Percentiles rank a stretch among this genome's conserved stretches.
Evolutionary conservation across 2,113 vertebrate genomes (phyloP).

Genomic region (Prochilodus magdalenae): DNA sequence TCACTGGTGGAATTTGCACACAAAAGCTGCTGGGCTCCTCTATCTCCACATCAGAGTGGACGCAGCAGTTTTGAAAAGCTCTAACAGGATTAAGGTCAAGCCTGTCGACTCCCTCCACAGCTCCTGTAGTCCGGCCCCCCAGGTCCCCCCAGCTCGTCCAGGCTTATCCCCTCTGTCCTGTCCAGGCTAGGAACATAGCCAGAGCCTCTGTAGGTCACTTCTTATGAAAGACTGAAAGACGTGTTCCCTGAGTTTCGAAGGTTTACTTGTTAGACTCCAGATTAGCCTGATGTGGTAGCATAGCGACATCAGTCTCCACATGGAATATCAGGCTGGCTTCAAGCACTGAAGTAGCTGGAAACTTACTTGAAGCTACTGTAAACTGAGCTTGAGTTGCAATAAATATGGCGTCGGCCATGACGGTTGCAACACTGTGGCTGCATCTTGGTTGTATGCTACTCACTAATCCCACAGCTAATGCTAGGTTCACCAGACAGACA

Average conservation of each 20-base stretch:
- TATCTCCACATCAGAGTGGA: constrained; percentile 79
- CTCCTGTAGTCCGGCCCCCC: background rate
- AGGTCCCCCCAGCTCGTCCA: background rate
- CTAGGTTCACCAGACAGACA: no score
- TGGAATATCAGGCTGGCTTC: background rate
- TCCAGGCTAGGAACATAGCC: background rate
- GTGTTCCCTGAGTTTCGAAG: background rate
- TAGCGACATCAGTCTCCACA: background rate
- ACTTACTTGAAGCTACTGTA: no score
- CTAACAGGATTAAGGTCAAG: constrained; percentile 78
- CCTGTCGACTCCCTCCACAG: constrained; percentile 38
- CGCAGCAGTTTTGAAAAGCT: constrained; percentile 82
- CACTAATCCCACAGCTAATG: no score
- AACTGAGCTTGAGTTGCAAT: no score
- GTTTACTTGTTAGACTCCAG: background rate
- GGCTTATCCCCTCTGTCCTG: background rate
- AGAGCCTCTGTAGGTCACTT: background rate
- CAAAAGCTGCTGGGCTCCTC: constrained; percentile 66
- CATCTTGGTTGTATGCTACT: no score
- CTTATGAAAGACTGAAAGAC: background rate
- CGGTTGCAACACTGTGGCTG: no score
- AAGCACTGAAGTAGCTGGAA: no score
- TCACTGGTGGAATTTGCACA: constrained; percentile 72
- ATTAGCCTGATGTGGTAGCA: background rate
- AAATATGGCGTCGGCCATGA: no score